Conservation (phyloP, 2,888 invertebrate species). For the Furcula furcula region DNA sequence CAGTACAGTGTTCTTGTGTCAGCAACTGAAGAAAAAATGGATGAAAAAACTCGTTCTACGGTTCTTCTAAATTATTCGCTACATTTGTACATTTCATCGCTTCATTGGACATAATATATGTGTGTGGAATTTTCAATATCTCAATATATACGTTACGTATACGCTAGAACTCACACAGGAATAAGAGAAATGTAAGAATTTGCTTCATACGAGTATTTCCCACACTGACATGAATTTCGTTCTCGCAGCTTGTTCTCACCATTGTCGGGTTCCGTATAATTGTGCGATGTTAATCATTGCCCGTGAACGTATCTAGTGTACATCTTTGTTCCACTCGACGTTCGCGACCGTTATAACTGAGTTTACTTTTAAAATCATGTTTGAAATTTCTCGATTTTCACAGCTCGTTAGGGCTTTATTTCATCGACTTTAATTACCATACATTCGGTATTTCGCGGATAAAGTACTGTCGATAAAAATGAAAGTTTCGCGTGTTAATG, state of each 20-base stretch:
- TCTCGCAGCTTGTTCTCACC: conserved; percentile 61
- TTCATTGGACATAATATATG: too few relatives aligned
- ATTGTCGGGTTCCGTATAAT: conserved; percentile 61
- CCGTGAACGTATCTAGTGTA: conserved; percentile 47
- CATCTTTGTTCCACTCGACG: conserved; percentile 35
- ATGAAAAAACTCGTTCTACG: too few relatives aligned
- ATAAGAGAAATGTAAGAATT: conserved; percentile 60
- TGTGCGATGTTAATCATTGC: conserved; percentile 59
- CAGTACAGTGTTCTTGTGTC: conserved; percentile 37
- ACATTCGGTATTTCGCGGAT: conserved; percentile 10
- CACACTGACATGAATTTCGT: conserved; percentile 56
- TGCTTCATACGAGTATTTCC: conserved; percentile 57
- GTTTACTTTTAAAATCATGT: conserved; percentile 13
- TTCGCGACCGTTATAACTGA: conserved; percentile 23
- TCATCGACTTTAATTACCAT: conserved; percentile 26
- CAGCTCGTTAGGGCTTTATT: conserved; percentile 27
- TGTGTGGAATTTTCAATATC: too few relatives aligned
- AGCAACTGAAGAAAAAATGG: too few relatives aligned
- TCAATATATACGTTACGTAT: too few relatives aligned
- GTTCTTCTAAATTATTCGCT: too few relatives aligned
- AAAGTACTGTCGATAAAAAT: conserved; percentile 27
- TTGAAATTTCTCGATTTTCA: conserved; percentile 29
- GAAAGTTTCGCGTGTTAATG: conserved; percentile 32
- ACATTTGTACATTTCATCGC: too few relatives aligned
- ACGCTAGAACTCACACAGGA: conserved; percentile 11